Evolutionary conservation across 2,797 vertebrate species (phyloP).

Genomic region (Gambusia yucatana): DNA sequence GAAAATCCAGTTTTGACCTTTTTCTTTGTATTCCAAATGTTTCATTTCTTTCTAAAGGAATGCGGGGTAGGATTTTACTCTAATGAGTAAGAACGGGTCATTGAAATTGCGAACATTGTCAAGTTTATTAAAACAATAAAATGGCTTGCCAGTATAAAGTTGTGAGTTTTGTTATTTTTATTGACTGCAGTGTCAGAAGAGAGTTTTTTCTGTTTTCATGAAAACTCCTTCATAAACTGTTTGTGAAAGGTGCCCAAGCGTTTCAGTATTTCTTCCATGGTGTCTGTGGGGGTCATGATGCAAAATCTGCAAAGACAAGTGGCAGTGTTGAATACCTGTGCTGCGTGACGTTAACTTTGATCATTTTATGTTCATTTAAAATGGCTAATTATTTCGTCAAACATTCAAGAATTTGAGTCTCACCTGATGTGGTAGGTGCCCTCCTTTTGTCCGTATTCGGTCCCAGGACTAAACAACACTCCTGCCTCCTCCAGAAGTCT

Average conservation of each 20-base stretch:
- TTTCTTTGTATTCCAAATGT: background rate
- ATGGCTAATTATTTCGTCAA: background rate
- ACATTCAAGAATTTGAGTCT: background rate
- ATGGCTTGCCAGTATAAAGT: background rate
- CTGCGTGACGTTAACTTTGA: background rate
- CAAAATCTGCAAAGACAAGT: constrained; percentile 59
- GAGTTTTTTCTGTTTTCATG: constrained; percentile 12
- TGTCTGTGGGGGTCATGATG: constrained; percentile 38
- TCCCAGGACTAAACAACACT: constrained; percentile 69
- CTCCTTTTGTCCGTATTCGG: constrained; percentile 62
- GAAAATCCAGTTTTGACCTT: constrained; percentile 40
- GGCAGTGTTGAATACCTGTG: background rate
- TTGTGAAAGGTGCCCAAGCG: constrained; percentile 69
- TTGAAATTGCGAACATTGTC: background rate
- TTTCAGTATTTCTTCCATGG: constrained; percentile 63
- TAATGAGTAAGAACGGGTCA: constrained; percentile 27
- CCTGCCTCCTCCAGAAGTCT: constrained; percentile 78
- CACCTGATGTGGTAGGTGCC: constrained; percentile 82
- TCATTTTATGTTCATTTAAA: background rate
- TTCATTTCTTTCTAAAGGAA: constrained; percentile 41
- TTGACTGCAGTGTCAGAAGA: background rate
- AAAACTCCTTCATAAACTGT: constrained; percentile 69
- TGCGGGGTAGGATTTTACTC: constrained; percentile 48
- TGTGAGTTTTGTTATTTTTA: background rate
- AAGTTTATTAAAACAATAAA: constrained; percentile 53